Evolutionary conservation across 2,888 invertebrate genomes (phyloP), one percentile per base, ranked within the genome.

Genomic region (Thera britannica): DNA sequence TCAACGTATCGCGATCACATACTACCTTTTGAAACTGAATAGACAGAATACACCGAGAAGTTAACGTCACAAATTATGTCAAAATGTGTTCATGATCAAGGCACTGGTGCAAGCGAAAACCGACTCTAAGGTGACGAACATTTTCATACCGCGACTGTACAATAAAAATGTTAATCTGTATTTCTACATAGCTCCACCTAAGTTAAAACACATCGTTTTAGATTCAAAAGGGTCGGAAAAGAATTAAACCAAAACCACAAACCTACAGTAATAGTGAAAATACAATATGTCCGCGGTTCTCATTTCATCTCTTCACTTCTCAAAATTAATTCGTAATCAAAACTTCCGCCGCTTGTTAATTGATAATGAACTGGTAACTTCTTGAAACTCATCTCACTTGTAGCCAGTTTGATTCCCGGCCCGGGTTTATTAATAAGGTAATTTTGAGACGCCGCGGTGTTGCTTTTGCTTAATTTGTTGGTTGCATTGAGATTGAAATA

Each of bases 401-500:
- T 69, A 76, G 68, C 74, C 75, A 73, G 85, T 87, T 88, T 85
- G 87, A 86, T 85, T 84, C 82, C 79, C 75, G 74, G 65, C 71
- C 72, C 67, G 77, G 70, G 78, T 79, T 79, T 78, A 88, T 88
- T 87, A 85, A 84, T 84, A 87, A 88, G 86, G 82, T 83, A 88
- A 87, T 88, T 70, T 73, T 68, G 69, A 74, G 72, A 75, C 75
- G 79, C 76, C 75, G 74, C 61, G 23, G 52, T 83, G 82, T 82
- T 83, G 81, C 78, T 81, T 77, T 77, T 74, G 78, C 73, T 81
- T 76, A 73, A 67, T 73, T 76, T 70, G 66, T 70, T 74, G 57
- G 61, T 58, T 58, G 46, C 48, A 48, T 57, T 60, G 12, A 4
- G 49, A 56, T 46, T 35, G 41, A n/a, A 34, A 44, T 23, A 56